Evolutionary conservation across 2,797 vertebrate species (phyloP), one percentile per base, ranked within the genome.

Genomic region (Gambelia wislizenii): DNA sequence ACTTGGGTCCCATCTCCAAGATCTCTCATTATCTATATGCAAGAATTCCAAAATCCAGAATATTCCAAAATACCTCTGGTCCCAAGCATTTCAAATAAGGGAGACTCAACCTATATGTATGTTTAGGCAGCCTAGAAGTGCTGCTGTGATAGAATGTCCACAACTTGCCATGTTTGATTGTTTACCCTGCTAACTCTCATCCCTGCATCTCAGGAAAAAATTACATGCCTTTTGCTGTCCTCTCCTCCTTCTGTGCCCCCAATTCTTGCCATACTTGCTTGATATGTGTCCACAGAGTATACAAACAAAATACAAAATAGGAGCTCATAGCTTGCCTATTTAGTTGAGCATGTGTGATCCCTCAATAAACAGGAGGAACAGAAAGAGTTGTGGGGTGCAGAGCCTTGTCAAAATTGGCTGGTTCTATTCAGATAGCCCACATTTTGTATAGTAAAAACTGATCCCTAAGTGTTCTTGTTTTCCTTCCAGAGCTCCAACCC

Each of bases 401-500:
- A 70, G 16, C 39, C 22, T 6, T 42, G 36, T 18, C 27, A 47
- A 13, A 61, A 44, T 67, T 36, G 33, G 33, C 12, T 42, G 36
- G 6, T n/a, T 13, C 6, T 78, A 9, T 42, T 74, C 49, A 30
- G n/a, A 54, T 72, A 30, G 22, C 56, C 16, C 4, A 6, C 42
- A 56, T 64, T 69, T 52, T 54, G 44, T 52, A 42, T 44, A 27
- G 64, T 70, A 36, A 59, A 79, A n/a, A 5, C 39, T 22, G 30
- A 20, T 42, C 39, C 20, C 27, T 56, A n/a, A 44, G 36, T 72
- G 20, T 6, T 3, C 49, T 84, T 86, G 81, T 83, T 83, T 86
- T 80, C 88, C 52, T 92, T 92, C 91, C 97, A 98, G 97, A 96
- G 92, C 36, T 89, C 96, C 61, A 95, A 95, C 79, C 95, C 97